A percentile compares a stretch with the other conserved stretches of the same genome.
phyloP scores from a whole-genome alignment of 2,888 invertebrate genomes.

The Netelia melanura region DNA sequence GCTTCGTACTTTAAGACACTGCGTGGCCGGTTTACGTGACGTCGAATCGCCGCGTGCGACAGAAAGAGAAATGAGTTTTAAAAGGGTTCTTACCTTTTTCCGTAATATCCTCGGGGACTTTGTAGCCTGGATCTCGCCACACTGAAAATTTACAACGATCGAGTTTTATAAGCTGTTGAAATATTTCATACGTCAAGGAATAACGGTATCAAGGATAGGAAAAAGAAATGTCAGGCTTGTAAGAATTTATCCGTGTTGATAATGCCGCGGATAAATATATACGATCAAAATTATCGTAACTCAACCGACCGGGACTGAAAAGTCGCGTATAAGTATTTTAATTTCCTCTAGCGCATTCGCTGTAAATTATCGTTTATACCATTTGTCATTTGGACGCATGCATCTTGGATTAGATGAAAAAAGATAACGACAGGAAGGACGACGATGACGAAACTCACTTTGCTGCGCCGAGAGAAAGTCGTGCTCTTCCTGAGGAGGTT shows the following conservation, averaged over 20 bases:
- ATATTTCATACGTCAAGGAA: not conserved
- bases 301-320: not conserved
- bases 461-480: slow-evolving; percentile 88
- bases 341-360: too few species aligned
- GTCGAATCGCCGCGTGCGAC: slow-evolving; percentile 3
- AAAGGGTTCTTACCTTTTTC: slow-evolving; percentile 86
- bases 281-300: not conserved
- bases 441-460: slow-evolving; percentile 83
- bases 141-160: slow-evolving; percentile 83
- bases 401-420: too few species aligned
- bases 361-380: too few species aligned
- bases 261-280: too few species aligned
- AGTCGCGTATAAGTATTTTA: too few species aligned
- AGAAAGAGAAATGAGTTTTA: not conserved
- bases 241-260: not conserved
- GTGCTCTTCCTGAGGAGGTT: slow-evolving; percentile 86
- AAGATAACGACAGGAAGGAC: too few species aligned
- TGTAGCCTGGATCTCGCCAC: slow-evolving; percentile 88
- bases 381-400: too few species aligned
- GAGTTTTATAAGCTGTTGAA: slow-evolving; percentile 29
- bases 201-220: not conserved
- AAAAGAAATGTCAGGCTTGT: not conserved
- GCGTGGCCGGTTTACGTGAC: slow-evolving; percentile 6
- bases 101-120: slow-evolving; percentile 89
- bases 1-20: slow-evolving; percentile 26